These are phyloP conservation scores for Caenorhabditis sp. DNA, from an alignment of 2,888 invertebrate genomes.

Conservation along the genomic window DNA sequence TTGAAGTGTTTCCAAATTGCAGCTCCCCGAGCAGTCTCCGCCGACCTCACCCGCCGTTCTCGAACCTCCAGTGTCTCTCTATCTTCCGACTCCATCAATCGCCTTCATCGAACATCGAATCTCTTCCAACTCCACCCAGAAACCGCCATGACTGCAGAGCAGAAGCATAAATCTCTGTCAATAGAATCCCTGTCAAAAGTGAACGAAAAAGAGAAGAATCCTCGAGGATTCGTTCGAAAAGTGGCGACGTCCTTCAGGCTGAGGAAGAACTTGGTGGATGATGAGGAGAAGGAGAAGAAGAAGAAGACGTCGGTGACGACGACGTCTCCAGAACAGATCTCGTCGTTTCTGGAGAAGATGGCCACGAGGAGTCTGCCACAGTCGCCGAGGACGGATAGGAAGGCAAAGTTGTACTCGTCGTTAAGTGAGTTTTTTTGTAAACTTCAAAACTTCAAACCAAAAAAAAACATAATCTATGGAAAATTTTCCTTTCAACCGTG, in stretches of 20 bases:
- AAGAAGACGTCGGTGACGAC: constrained; percentile 10
- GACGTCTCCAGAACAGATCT: constrained; percentile 32
- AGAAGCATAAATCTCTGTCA: constrained; percentile 52
- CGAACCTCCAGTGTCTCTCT: constrained; percentile 32
- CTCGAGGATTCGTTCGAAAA: constrained; percentile 67
- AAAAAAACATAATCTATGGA: no score
- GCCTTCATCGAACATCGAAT: constrained; percentile 49
- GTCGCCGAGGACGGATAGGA: constrained; percentile 66
- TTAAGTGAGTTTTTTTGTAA: constrained; percentile 38
- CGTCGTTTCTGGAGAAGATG: constrained; percentile 55
- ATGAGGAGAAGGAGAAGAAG: constrained; percentile 16
- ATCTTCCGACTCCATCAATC: constrained; percentile 44
- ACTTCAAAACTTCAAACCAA: no score
- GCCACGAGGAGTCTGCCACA: constrained; percentile 68
- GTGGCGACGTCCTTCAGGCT: constrained; percentile 73
- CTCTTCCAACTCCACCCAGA: constrained; percentile 22
- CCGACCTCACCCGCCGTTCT: constrained; percentile 28
- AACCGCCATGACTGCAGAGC: constrained; percentile 16
- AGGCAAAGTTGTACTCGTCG: constrained; percentile 53
- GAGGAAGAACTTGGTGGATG: constrained; percentile 47
- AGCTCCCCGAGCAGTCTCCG: constrained; percentile 30
- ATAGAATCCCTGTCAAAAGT: constrained; percentile 64
- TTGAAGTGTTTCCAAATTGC: constrained; percentile 2
- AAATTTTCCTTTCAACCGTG: no score
- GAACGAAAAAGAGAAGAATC: constrained; percentile 47